Evolutionary conservation across 2,888 invertebrate species (phyloP).

Genomic region (Ariolimax columbianus): DNA sequence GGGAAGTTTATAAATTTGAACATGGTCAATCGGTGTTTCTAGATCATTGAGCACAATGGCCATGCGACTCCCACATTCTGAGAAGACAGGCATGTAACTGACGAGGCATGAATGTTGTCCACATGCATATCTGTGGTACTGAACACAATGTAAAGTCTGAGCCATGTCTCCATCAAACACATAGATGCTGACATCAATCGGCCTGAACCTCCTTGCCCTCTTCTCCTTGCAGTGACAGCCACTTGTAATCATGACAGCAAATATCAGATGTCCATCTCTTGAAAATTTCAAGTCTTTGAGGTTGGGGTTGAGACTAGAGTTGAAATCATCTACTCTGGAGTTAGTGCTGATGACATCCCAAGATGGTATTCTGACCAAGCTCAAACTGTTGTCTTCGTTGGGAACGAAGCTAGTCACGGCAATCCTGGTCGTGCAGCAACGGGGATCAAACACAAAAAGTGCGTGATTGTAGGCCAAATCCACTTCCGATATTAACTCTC

Average conservation of each 20-base stretch:
- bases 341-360: conserved; percentile 74
- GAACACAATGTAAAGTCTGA: conserved; percentile 76
- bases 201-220: conserved; percentile 72
- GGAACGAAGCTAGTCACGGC: conserved; percentile 75
- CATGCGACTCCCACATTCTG: conserved; percentile 76
- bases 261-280: conserved; percentile 74
- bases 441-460: conserved; percentile 77
- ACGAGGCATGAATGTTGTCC: conserved; percentile 75
- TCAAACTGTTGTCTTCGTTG: conserved; percentile 74
- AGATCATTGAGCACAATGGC: conserved; percentile 75
- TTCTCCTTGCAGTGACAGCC: conserved; percentile 76
- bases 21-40: conserved; percentile 72
- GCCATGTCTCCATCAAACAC: conserved; percentile 75
- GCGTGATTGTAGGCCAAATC: conserved; percentile 68
- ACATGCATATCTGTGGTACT: conserved; percentile 77
- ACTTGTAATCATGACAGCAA: conserved; percentile 73
- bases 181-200: conserved; percentile 75
- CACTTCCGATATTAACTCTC: conserved; percentile 69
- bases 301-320: conserved; percentile 69
- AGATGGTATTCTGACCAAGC: conserved; percentile 68
- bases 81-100: conserved; percentile 77
- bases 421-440: conserved; percentile 72
- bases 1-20: conserved; percentile 77
- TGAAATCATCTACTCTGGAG: conserved; percentile 70
- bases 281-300: conserved; percentile 75